phyloP scores from a whole-genome alignment of 2,797 vertebrate genomes.

The Cyclura pinguis region DNA sequence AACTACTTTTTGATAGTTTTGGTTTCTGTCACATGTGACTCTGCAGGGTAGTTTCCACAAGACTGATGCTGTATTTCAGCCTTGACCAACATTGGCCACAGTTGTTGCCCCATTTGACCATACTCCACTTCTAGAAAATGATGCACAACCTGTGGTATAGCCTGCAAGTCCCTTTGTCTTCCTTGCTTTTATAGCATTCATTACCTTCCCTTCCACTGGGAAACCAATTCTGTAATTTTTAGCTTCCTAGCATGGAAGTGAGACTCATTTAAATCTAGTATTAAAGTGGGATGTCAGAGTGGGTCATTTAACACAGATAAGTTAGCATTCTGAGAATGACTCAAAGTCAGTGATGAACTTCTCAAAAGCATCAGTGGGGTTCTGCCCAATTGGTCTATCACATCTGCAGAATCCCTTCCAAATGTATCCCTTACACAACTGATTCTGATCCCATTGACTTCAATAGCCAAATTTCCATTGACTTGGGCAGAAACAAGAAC shows the following conservation, averaged over 20 bases:
- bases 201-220: background rate
- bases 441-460: conserved; percentile 33
- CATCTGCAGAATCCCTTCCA: background rate
- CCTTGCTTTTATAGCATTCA: background rate
- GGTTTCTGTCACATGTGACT: background rate
- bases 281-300: background rate
- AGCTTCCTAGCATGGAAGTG: background rate
- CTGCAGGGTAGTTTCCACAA: background rate
- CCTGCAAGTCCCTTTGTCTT: background rate
- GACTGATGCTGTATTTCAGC: background rate
- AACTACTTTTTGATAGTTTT: background rate
- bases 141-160: background rate
- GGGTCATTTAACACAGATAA: background rate
- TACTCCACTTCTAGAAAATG: background rate
- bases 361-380: background rate
- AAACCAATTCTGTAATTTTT: background rate
- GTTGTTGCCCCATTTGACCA: background rate
- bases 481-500: conserved; percentile 25
- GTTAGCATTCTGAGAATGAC: background rate
- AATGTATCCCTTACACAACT: background rate
- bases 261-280: background rate
- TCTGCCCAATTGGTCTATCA: background rate
- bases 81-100: background rate
- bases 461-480: conserved; percentile 27
- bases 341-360: background rate